phyloP scores from a whole-genome alignment of 2,113 vertebrate genomes.

The Tachycineta bicolor region DNA sequence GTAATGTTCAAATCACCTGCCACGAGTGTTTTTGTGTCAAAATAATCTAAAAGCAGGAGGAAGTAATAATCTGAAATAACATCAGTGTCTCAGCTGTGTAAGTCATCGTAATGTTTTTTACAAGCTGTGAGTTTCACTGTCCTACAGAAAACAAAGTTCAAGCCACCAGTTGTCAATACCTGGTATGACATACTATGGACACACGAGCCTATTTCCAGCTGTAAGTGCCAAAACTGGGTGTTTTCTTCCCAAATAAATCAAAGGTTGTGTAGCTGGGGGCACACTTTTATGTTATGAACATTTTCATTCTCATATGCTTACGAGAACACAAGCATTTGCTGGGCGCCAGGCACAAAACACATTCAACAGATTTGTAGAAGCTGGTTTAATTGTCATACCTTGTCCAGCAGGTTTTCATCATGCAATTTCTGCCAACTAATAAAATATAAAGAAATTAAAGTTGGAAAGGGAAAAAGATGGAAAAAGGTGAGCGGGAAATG shows the following conservation, averaged over 20 bases:
- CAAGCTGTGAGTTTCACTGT: background rate
- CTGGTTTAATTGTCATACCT: background rate
- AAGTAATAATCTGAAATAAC: background rate
- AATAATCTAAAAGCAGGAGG: background rate
- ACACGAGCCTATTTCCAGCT: background rate
- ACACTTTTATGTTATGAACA: background rate
- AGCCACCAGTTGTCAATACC: background rate
- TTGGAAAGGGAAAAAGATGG: background rate
- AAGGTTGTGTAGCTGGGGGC: background rate
- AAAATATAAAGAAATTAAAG: background rate
- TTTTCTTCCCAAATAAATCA: background rate
- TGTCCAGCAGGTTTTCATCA: background rate
- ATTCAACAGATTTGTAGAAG: background rate
- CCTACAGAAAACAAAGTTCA: background rate
- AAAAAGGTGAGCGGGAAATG: background rate
- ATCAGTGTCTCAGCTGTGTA: background rate
- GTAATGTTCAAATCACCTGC: background rate
- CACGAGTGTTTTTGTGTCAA: background rate
- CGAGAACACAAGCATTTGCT: background rate
- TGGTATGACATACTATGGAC: background rate
- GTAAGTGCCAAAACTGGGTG: background rate
- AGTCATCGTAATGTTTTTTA: background rate
- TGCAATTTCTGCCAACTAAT: background rate
- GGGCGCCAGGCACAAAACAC: background rate
- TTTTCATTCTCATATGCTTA: background rate